Percentiles rank a stretch among this genome's conserved stretches.
These are phyloP conservation scores for Grammomys dolichurus DNA, from an alignment of 2,113 vertebrate genomes.

Conservation along the genomic window DNA sequence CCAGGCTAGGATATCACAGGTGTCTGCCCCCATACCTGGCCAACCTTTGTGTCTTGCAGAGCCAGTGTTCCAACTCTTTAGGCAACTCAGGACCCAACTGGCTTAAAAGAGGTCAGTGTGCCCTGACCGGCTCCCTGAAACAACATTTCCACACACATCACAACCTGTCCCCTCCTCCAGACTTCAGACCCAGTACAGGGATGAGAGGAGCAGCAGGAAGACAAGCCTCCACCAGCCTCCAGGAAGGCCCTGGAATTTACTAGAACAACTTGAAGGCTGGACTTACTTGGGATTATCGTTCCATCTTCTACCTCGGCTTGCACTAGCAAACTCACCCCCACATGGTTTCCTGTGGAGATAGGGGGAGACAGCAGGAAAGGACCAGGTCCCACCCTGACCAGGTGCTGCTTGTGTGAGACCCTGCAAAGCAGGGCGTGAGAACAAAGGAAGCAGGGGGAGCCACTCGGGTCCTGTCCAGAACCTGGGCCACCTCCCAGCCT, in stretches of 20 bases:
- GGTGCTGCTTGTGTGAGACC: background rate
- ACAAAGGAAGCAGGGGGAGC: accelerated
- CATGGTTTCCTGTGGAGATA: background rate
- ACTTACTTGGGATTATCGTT: background rate
- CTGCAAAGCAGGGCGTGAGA: background rate
- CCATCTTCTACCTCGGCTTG: background rate
- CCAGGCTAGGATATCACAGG: background rate
- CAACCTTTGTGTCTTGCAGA: background rate
- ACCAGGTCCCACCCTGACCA: no score
- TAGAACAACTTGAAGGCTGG: background rate
- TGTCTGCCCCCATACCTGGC: background rate
- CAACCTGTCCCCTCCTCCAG: background rate
- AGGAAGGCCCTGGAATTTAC: background rate
- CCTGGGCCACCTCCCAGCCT: background rate
- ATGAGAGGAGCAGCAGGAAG: background rate
- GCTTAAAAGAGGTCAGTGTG: background rate
- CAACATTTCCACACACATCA: background rate
- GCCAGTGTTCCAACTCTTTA: accelerated
- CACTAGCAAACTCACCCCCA: background rate
- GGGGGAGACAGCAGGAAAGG: background rate
- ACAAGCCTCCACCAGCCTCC: background rate
- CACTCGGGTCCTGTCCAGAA: background rate
- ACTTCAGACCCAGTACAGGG: background rate
- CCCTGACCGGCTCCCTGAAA: accelerated
- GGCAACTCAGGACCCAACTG: background rate